These are phyloP conservation scores for Columba guinea DNA, from an alignment of 2,797 vertebrate genomes.

Conservation along the genomic window DNA sequence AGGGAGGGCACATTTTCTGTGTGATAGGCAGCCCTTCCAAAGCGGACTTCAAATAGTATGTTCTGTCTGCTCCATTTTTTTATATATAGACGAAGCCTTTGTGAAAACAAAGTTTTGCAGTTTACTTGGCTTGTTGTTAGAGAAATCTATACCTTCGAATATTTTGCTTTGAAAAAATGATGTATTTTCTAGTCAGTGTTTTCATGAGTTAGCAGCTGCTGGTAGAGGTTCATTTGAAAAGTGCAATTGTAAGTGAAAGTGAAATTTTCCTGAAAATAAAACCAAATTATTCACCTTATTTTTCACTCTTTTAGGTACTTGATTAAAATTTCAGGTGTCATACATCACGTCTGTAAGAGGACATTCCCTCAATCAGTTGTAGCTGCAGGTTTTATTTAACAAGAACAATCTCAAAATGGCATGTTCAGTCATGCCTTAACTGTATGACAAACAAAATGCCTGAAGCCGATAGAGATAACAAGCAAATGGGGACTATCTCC, in stretches of 20 bases:
- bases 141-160: background rate
- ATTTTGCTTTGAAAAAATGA: background rate
- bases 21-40: background rate
- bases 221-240: background rate
- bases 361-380: background rate
- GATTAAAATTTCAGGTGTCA: background rate
- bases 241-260: background rate
- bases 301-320: background rate
- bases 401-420: background rate
- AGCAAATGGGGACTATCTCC: slow-evolving; percentile 13
- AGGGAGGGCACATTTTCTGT: background rate
- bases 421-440: slow-evolving; percentile 45
- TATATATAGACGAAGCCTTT: background rate
- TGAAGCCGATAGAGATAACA: slow-evolving; percentile 3
- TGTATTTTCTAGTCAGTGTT: background rate
- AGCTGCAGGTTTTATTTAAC: slow-evolving; percentile 8
- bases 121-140: background rate
- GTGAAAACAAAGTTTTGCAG: background rate
- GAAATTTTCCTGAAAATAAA: background rate
- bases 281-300: background rate
- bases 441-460: slow-evolving; percentile 49
- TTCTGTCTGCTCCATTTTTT: background rate
- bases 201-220: background rate
- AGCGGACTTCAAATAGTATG: background rate
- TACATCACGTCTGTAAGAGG: background rate